A percentile compares a stretch with the other conserved stretches of the same genome.
Evolutionary conservation across 2,113 vertebrate genomes (phyloP).

Genomic region (Poeciliopsis retropinna): DNA sequence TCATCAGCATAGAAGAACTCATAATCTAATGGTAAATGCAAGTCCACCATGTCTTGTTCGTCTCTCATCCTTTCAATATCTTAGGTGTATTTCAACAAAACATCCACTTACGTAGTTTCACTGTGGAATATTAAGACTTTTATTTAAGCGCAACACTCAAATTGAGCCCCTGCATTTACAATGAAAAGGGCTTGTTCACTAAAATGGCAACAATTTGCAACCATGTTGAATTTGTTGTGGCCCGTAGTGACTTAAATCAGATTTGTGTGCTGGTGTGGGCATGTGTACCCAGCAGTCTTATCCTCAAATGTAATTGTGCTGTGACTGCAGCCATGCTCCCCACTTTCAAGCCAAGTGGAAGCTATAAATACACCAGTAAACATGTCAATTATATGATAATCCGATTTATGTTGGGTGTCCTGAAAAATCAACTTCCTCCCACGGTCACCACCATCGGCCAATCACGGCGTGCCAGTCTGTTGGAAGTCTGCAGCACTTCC

Average conservation of each 20-base stretch:
- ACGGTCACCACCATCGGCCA: constrained; percentile 45
- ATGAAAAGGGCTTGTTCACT: not conserved
- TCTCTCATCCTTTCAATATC: not conserved
- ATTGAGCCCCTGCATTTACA: not conserved
- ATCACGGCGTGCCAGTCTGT: constrained; percentile 23
- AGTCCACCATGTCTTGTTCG: not conserved
- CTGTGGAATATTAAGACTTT: not conserved
- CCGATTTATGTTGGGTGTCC: constrained; percentile 61
- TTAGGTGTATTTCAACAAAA: not conserved
- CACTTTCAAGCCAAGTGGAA: constrained; percentile 49
- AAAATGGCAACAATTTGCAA: not conserved
- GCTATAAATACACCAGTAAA: constrained; percentile 76
- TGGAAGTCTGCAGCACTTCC: constrained; percentile 39
- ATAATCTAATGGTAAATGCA: not conserved
- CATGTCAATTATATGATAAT: constrained; percentile 69
- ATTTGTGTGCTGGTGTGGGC: constrained; percentile 27
- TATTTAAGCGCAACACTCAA: not conserved
- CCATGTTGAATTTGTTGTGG: constrained; percentile 13
- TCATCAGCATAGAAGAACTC: not conserved
- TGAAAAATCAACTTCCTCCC: constrained; percentile 72
- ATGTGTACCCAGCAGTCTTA: constrained; percentile 21
- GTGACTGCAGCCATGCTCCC: constrained; percentile 38
- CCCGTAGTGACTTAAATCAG: constrained; percentile 31
- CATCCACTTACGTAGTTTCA: not conserved
- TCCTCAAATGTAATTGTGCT: constrained; percentile 41